These are phyloP conservation scores for Phyllostomus hastatus DNA, from an alignment of 2,113 vertebrate species.

Conservation along the genomic window DNA sequence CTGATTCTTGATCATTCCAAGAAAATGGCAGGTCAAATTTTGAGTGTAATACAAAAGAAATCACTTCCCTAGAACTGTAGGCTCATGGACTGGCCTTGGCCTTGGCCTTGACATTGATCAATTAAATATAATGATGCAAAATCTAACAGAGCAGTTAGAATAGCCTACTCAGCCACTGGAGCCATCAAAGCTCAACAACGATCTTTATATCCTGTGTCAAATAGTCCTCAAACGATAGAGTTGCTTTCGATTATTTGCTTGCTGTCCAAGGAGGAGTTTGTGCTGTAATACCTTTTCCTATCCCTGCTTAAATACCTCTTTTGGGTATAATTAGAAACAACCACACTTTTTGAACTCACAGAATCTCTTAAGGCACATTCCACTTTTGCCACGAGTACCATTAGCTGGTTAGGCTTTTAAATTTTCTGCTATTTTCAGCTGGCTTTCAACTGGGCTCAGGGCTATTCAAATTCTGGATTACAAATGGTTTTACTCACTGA, in stretches of 20 bases:
- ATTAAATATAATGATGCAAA: not conserved
- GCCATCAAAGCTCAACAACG: not conserved
- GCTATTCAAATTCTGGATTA: not conserved
- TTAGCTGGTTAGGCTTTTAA: not conserved
- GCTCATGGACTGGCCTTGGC: not conserved
- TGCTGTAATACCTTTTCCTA: not conserved
- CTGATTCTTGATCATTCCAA: slow-evolving; percentile 44
- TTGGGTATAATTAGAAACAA: not conserved
- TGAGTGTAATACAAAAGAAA: not conserved
- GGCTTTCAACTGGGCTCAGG: not conserved
- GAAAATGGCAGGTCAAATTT: slow-evolving; percentile 13
- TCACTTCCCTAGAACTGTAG: not conserved
- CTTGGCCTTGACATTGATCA: not conserved
- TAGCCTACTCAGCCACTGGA: not conserved
- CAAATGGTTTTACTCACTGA: not conserved
- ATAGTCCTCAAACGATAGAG: not conserved
- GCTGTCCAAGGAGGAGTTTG: not conserved
- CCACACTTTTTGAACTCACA: not conserved
- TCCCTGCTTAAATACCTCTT: not conserved
- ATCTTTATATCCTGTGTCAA: not conserved
- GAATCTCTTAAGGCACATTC: not conserved
- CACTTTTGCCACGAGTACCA: not conserved
- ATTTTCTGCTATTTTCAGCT: not conserved
- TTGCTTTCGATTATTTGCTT: not conserved
- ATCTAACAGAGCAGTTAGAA: not conserved